Evolutionary conservation across 1,140 invertebrate genomes (phyloP).

Genomic region (Diuraphis noxia): DNA sequence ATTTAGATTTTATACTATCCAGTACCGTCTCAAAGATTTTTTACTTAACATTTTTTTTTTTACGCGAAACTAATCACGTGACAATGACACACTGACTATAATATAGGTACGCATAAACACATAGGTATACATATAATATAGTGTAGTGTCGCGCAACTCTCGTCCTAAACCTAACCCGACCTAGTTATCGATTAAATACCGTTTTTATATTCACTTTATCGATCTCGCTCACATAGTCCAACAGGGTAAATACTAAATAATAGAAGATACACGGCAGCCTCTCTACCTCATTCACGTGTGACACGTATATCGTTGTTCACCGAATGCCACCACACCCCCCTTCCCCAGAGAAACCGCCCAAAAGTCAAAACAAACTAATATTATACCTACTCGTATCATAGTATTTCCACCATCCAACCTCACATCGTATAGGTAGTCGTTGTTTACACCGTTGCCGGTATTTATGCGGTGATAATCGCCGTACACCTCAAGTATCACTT

Average conservation of each 20-base stretch:
- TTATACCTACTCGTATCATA: background rate
- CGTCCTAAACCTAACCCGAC: background rate
- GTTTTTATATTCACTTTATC: background rate
- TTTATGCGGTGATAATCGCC: background rate
- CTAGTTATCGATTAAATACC: background rate
- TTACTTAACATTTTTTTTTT: background rate
- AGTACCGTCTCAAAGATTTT: background rate
- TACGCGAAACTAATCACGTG: background rate
- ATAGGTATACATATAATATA: background rate
- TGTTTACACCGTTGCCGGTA: background rate
- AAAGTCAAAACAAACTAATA: background rate
- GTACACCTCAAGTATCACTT: background rate
- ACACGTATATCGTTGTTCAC: background rate
- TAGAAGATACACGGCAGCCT: background rate
- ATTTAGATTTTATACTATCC: background rate
- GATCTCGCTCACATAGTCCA: background rate
- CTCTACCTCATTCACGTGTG: background rate
- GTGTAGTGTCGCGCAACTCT: background rate
- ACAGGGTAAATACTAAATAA: background rate
- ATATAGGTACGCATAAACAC: too few relatives aligned
- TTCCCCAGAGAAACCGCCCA: background rate
- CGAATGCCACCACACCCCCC: background rate
- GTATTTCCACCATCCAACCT: background rate
- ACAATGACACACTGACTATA: constrained; percentile 15
- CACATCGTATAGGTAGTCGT: background rate